Evolutionary conservation across 2,797 vertebrate species (phyloP), one percentile per base, ranked within the genome.

Genomic region (Gallinago nigripennis): DNA sequence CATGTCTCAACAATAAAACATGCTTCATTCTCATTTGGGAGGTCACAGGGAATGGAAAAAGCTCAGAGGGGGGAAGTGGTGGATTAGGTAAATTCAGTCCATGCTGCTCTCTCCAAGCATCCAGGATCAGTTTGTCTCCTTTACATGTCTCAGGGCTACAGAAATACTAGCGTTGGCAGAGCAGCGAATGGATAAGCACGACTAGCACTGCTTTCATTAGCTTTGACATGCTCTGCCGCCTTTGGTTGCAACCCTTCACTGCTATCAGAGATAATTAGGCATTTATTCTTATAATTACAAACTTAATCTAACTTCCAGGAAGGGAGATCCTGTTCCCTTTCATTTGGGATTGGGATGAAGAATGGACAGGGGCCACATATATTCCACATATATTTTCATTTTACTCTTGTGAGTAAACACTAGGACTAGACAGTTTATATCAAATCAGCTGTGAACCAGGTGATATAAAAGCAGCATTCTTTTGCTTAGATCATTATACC

Each of bases 401-500:
- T 81, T 43, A 48, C 11, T 63, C n/a, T 41, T 33, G 27, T 27
- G 10, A 93, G 33, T 73, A 73, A 80, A 66, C 45, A 28, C 3
- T 46, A 48, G 63, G 50, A 41, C 14, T 50, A 53, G 54, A 58
- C 33, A 54, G 48, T 56, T 54, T 93, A 30, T 81, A 63, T 78
- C 56, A 91, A 90, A 54, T 45, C 73, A 87, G 16, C 68, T 86
- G 33, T 94, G 92, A 86, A 41, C 21, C 77, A 83, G 85, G 51
- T 79, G 89, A 50, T 82, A 82, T 76, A 94, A 96, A 94, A 94
- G 68, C 83, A 61, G 48, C 73, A 82, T 96, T 97, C 77, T 65
- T 94, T 97, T 97, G 92, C 96, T 95, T 89, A 91, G 82, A 68
- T 97, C 91, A 95, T 97, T 96, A 95, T 97, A 90, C 84, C 95